Evolutionary conservation across 64 coral and sea anemone genomes (phyloP).

Genomic region (Stichodactyla helianthus): DNA sequence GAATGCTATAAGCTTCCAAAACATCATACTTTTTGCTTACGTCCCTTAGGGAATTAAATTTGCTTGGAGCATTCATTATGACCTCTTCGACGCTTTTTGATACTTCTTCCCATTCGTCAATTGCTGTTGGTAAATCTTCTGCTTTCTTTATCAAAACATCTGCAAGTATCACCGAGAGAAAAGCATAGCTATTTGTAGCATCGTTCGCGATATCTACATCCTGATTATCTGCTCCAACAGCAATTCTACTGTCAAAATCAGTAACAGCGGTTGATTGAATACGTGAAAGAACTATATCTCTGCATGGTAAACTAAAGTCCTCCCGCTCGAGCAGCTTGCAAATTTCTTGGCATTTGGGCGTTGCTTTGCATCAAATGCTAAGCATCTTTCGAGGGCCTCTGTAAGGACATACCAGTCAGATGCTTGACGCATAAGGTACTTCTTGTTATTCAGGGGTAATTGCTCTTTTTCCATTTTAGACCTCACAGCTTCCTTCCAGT

Average conservation of each 20-base stretch:
- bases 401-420: background rate
- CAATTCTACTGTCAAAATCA: background rate
- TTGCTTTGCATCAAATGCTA: background rate
- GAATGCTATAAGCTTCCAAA: conserved; percentile 19
- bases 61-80: conserved; percentile 3
- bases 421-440: background rate
- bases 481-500: conserved; percentile 24
- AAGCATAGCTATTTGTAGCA: background rate
- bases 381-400: background rate
- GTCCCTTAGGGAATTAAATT: conserved; percentile 19
- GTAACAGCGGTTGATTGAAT: background rate
- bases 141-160: background rate
- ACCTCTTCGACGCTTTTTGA: background rate
- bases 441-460: background rate
- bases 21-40: conserved; percentile 15
- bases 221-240: background rate
- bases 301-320: background rate
- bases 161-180: background rate
- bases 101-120: conserved; percentile 8
- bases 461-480: conserved; percentile 24
- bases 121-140: background rate
- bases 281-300: background rate
- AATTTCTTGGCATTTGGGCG: background rate
- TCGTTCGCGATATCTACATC: background rate
- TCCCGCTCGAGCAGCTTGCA: background rate